A percentile compares a stretch with the other conserved stretches of the same genome.
phyloP scores from a whole-genome alignment of 2,888 invertebrate genomes.

The Lasiommata megera region DNA sequence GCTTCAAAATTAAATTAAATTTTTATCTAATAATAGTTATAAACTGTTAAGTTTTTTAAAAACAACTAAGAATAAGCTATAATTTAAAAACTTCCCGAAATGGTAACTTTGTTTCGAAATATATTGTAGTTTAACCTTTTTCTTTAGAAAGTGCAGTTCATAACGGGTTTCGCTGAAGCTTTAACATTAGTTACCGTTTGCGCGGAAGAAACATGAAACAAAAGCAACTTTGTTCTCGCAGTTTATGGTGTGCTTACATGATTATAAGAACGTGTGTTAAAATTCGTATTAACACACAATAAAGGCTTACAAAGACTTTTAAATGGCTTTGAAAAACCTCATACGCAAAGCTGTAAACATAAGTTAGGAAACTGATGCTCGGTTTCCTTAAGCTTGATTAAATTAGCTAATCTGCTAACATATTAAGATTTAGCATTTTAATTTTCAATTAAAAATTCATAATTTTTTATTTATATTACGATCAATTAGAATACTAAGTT shows the following conservation, averaged over 20 bases:
- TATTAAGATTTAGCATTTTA: no score
- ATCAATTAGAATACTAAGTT: no score
- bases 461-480: no score
- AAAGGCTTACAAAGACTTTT: conserved; percentile 3
- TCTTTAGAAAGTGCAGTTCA: conserved; percentile 26
- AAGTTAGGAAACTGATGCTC: not conserved
- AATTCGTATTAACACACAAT: conserved; percentile 9
- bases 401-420: no score
- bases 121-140: conserved; percentile 21
- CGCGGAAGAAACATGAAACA: conserved; percentile 24
- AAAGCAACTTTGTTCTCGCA: conserved; percentile 17
- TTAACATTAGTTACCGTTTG: conserved; percentile 29
- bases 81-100: conserved; percentile 1
- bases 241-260: conserved; percentile 18
- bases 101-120: conserved; percentile 21
- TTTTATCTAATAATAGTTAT: no score
- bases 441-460: no score
- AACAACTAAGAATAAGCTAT: not conserved
- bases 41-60: not conserved
- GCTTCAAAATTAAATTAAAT: no score
- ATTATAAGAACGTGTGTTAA: conserved; percentile 11
- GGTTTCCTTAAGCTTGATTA: not conserved
- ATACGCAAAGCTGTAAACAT: not conserved
- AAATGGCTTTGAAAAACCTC: not conserved
- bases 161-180: conserved; percentile 29